A percentile compares a stretch with the other conserved stretches of the same genome.
Conservation (phyloP, 2,113 vertebrate species). For the Coptodon rendalli region DNA sequence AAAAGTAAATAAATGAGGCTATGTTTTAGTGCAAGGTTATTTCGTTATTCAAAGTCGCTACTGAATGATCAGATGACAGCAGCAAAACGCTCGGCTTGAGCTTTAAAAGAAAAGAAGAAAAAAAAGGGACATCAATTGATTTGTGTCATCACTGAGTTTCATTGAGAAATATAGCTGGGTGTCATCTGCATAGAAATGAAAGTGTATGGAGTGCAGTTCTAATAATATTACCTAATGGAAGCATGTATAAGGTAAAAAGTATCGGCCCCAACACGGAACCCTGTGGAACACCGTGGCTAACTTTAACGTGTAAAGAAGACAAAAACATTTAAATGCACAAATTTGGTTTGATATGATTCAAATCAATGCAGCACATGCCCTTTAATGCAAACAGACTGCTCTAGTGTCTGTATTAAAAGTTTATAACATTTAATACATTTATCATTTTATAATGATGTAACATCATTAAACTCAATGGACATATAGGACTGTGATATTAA, state of each 20-base stretch:
- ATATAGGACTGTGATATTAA: not conserved
- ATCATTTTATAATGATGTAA: not conserved
- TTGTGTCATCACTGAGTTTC: not conserved
- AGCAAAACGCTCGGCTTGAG: not conserved
- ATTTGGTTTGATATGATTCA: not conserved
- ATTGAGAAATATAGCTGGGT: not conserved
- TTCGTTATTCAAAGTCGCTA: not conserved
- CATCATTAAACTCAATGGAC: not conserved
- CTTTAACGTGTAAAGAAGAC: not conserved
- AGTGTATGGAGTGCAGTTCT: not conserved
- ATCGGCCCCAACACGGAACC: not conserved
- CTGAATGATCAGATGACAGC: not conserved
- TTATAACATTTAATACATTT: not conserved
- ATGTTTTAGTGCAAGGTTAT: not conserved
- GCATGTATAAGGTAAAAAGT: not conserved
- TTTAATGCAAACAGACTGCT: not conserved
- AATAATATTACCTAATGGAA: not conserved
- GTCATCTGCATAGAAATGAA: not conserved
- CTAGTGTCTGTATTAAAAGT: not conserved
- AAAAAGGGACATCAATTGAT: not conserved
- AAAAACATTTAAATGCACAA: not conserved
- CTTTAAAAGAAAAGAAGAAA: not conserved
- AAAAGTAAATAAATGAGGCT: not conserved
- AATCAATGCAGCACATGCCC: not conserved
- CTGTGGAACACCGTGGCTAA: not conserved